phyloP scores from a whole-genome alignment of 2,797 vertebrate species.

The Falco berigora region DNA sequence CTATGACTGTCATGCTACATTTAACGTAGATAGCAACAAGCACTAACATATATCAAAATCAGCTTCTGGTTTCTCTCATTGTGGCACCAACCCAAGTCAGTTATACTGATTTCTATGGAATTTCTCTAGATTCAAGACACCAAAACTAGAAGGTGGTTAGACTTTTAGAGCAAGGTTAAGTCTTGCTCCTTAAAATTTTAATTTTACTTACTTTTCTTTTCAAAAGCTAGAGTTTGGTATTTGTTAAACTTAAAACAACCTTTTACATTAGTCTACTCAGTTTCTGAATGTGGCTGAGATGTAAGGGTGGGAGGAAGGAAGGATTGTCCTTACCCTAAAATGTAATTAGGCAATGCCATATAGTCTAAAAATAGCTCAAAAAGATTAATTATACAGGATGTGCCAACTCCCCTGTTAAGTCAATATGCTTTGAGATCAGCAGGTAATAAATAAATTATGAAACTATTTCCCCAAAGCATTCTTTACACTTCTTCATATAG shows the following conservation, averaged over 20 bases:
- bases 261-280: neutral
- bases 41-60: neutral
- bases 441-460: neutral
- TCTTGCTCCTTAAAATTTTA: neutral
- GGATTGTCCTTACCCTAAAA: neutral
- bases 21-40: neutral
- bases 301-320: neutral
- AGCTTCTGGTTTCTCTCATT: neutral
- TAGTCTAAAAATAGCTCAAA: neutral
- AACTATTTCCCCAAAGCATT: neutral
- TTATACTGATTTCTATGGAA: neutral
- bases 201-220: neutral
- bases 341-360: neutral
- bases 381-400: neutral
- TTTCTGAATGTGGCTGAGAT: neutral
- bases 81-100: neutral
- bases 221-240: neutral
- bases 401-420: neutral
- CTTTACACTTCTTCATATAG: neutral
- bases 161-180: neutral
- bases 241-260: neutral
- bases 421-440: neutral
- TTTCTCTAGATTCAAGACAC: neutral
- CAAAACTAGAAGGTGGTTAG: neutral
- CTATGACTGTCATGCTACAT: fast-evolving